Conservation (phyloP, 1,140 invertebrate genomes). For the Cylas formicarius region DNA sequence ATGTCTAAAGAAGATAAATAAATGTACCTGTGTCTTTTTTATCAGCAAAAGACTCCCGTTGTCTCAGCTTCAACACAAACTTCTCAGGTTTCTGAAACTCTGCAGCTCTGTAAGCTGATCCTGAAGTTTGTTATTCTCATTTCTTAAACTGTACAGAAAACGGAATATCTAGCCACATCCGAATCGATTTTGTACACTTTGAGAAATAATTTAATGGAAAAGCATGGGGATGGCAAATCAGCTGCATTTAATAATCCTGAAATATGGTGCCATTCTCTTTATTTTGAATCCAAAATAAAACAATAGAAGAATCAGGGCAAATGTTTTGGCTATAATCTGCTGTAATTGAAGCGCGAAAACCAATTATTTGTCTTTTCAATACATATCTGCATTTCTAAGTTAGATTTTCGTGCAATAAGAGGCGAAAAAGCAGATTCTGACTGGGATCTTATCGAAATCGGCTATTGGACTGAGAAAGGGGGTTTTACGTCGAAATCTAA, state of each 20-base stretch:
- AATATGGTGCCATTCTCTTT: constrained; percentile 36
- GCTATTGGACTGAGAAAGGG: no score
- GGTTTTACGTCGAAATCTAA: no score
- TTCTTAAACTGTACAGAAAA: constrained; percentile 28
- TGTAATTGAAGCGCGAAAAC: no score
- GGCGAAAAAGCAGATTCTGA: constrained; percentile 2
- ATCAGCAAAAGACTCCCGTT: no score
- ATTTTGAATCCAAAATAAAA: constrained; percentile 35
- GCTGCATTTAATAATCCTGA: constrained; percentile 39
- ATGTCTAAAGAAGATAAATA: constrained; percentile 16
- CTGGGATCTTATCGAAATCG: no score
- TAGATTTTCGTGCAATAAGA: constrained; percentile 31
- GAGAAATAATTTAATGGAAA: constrained; percentile 24
- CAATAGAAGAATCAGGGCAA: constrained; percentile 40
- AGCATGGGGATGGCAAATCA: constrained; percentile 41
- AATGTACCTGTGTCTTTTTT: no score
- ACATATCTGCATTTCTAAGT: no score
- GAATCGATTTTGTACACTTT: constrained; percentile 25
- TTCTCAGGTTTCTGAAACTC: no score
- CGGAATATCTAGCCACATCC: constrained; percentile 23
- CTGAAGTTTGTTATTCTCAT: constrained; percentile 12
- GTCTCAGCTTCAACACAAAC: no score
- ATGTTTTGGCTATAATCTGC: no score
- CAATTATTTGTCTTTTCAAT: no score
- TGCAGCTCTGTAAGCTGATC: no score